Conservation (phyloP, 2,113 vertebrate species). For the Cranoglanis bouderius region DNA sequence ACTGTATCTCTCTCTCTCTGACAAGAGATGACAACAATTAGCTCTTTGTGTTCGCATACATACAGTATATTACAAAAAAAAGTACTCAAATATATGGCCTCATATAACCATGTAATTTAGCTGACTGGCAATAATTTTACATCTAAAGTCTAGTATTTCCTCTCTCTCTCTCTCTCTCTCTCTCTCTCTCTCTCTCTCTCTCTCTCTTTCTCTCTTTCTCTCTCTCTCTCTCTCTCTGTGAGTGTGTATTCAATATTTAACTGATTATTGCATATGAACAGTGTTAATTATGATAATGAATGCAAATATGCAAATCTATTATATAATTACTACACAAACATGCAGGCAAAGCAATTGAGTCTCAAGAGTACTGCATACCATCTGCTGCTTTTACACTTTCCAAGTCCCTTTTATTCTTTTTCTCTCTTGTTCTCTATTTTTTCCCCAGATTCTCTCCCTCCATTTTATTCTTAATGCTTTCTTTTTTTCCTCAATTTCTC, state of each 20-base stretch:
- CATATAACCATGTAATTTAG: background rate
- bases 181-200: background rate
- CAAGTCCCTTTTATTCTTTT: background rate
- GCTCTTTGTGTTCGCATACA: background rate
- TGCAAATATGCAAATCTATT: constrained; percentile 36
- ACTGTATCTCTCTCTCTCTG: background rate
- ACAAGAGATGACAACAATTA: background rate
- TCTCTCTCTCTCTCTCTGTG: background rate
- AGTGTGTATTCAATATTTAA: background rate
- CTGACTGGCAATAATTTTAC: background rate
- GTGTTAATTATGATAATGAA: constrained; percentile 29
- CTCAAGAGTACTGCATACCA: constrained; percentile 17
- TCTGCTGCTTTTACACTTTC: constrained; percentile 23
- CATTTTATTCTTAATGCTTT: constrained; percentile 52
- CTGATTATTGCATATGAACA: constrained; percentile 16
- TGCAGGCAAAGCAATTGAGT: background rate
- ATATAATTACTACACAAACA: constrained; percentile 32
- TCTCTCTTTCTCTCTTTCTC: background rate
- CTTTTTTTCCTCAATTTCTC: background rate
- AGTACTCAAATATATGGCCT: background rate
- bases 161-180: background rate
- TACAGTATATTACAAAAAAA: background rate
- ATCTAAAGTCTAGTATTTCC: background rate
- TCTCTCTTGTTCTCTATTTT: constrained; percentile 28
- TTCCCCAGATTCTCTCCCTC: constrained; percentile 28